A percentile compares a stretch with the other conserved stretches of the same genome.
These are phyloP conservation scores for Vultur gryphus DNA, from an alignment of 2,797 vertebrate species.

Conservation along the genomic window DNA sequence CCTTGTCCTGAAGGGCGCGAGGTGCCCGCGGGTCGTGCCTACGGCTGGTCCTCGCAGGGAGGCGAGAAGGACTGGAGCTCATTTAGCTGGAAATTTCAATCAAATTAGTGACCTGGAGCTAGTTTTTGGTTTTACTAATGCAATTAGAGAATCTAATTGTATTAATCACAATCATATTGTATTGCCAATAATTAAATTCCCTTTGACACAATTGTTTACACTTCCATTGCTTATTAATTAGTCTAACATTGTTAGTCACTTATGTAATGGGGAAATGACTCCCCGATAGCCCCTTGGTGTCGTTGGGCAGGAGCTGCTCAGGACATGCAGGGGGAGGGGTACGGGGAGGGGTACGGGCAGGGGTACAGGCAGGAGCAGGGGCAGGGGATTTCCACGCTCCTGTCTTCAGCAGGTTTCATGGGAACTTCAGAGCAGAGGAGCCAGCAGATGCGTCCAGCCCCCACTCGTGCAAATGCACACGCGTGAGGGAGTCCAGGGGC, in stretches of 20 bases:
- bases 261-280: neutral
- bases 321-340: neutral
- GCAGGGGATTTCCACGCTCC: neutral
- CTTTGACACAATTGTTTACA: constrained; percentile 50
- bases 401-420: neutral
- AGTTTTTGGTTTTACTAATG: constrained; percentile 21
- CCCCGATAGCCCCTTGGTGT: neutral
- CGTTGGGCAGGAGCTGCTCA: neutral
- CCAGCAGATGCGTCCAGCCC: neutral
- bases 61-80: neutral
- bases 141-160: constrained; percentile 49
- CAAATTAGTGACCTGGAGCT: constrained; percentile 1
- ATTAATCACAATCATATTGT: constrained; percentile 57
- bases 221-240: constrained; percentile 46
- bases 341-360: neutral
- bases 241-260: neutral
- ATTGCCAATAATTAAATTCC: constrained; percentile 59
- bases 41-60: accelerated
- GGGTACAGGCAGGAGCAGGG: neutral
- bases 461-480: accelerated
- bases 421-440: accelerated
- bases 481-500: neutral
- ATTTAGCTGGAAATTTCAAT: constrained; percentile 5
- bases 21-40: accelerated
- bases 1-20: neutral